These are phyloP conservation scores for Nixonia krombeini DNA, from an alignment of 1,140 invertebrate species.

Conservation along the genomic window DNA sequence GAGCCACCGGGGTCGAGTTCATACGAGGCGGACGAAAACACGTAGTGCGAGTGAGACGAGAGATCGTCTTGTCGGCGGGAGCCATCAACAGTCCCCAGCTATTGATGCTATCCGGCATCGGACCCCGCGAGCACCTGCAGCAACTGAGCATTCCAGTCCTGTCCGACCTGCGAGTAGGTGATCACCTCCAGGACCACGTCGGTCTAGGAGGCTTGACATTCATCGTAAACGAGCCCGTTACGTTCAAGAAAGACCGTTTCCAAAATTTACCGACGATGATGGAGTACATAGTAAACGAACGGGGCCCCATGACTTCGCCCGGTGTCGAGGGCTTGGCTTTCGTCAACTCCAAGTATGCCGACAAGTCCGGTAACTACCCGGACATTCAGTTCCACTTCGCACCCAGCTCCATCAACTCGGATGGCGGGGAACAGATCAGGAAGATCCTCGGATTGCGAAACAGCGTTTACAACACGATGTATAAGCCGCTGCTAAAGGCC, in stretches of 20 bases:
- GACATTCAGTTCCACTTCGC: slow-evolving; percentile 91
- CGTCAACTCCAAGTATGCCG: slow-evolving; percentile 87
- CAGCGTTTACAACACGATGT: slow-evolving; percentile 86
- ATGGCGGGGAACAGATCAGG: slow-evolving; percentile 81
- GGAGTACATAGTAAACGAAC: slow-evolving; percentile 85
- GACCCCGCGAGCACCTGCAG: slow-evolving; percentile 83
- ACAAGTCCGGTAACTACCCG: slow-evolving; percentile 80
- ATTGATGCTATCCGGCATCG: slow-evolving; percentile 92
- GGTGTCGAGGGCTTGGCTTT: slow-evolving; percentile 88
- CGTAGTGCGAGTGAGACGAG: slow-evolving; percentile 79
- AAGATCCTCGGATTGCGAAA: slow-evolving; percentile 84
- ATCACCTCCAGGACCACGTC: slow-evolving; percentile 89
- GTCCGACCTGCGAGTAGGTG: slow-evolving; percentile 82
- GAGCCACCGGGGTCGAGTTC: slow-evolving; percentile 85
- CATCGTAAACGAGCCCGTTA: slow-evolving; percentile 83
- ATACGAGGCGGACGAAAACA: slow-evolving; percentile 76
- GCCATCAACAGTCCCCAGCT: slow-evolving; percentile 86
- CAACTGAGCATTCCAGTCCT: slow-evolving; percentile 83
- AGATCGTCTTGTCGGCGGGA: slow-evolving; percentile 86
- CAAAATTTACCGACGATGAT: slow-evolving; percentile 83
- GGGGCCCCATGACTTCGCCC: slow-evolving; percentile 83
- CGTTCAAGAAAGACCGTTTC: slow-evolving; percentile 83
- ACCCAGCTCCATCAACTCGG: slow-evolving; percentile 85
- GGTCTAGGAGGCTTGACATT: slow-evolving; percentile 88
- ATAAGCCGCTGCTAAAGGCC: slow-evolving; percentile 82